Conservation (phyloP, 2,888 invertebrate genomes). For the Eupelmus urozonus region DNA sequence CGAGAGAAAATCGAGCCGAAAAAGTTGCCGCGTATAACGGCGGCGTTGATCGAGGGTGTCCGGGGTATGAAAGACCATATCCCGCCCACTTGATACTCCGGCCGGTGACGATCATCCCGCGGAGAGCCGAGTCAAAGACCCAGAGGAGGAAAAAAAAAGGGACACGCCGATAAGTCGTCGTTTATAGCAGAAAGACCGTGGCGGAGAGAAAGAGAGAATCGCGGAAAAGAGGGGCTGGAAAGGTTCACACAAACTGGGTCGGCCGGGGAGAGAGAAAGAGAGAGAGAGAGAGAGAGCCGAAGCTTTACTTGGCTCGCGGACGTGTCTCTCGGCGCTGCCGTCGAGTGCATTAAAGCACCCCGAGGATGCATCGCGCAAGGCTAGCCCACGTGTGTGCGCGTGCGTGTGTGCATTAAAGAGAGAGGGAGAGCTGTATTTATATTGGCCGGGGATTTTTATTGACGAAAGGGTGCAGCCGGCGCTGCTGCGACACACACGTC, state of each 20-base stretch:
- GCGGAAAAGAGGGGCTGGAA: neutral
- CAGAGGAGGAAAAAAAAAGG: neutral
- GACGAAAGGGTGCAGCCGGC: neutral
- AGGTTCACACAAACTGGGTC: conserved; percentile 46
- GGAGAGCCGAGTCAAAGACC: neutral
- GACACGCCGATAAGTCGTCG: neutral
- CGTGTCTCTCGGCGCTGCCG: conserved; percentile 28
- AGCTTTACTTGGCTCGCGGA: conserved; percentile 47
- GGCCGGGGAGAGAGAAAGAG: neutral
- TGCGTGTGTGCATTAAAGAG: neutral
- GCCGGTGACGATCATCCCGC: no score
- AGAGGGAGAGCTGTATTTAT: neutral
- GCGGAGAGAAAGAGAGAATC: neutral
- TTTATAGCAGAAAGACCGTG: no score
- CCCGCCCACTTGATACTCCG: no score
- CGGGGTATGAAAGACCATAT: no score
- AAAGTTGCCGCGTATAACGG: no score
- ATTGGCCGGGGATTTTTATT: conserved; percentile 8
- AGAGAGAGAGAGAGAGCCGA: conserved; percentile 38
- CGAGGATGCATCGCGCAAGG: conserved; percentile 39
- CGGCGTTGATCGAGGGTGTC: no score
- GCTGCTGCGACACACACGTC: neutral
- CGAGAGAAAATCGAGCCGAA: no score
- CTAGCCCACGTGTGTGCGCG: no score
- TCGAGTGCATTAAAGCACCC: conserved; percentile 51